Percentiles rank a stretch among this genome's conserved stretches.
Evolutionary conservation across 2,888 invertebrate genomes (phyloP).

Genomic region (Incurvaria masculella): DNA sequence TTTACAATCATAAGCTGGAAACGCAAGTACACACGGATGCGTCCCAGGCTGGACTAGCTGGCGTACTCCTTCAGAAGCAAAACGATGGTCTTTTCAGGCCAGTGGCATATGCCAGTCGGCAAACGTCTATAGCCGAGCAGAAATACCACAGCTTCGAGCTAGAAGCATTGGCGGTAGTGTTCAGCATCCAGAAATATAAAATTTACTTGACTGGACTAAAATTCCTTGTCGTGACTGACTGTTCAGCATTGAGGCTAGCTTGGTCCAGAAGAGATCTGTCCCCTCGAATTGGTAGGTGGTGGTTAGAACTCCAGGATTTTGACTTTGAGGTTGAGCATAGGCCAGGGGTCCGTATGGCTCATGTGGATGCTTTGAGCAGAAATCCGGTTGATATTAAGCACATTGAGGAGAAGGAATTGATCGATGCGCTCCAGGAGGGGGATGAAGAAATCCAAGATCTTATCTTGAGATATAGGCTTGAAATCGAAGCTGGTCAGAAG

Average conservation of each 20-base stretch:
- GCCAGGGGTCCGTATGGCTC: too few species aligned
- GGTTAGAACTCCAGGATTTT: too few species aligned
- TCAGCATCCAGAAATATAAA: conserved; percentile 16
- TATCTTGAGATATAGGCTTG: conserved; percentile 4
- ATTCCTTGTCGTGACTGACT: conserved; percentile 19
- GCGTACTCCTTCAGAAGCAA: conserved; percentile 9
- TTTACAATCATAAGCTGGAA: conserved; percentile 4
- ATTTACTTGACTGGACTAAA: conserved; percentile 15
- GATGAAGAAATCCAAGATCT: conserved; percentile 8
- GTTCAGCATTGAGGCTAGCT: conserved; percentile 16
- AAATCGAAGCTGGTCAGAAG: conserved; percentile 4
- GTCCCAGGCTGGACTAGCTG: conserved; percentile 6
- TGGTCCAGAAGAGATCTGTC: conserved; percentile 19
- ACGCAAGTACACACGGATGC: conserved; percentile 11
- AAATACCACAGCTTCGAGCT: conserved; percentile 16
- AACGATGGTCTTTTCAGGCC: conserved; percentile 12
- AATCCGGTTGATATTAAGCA: background rate
- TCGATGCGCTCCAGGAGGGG: conserved; percentile 5
- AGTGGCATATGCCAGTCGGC: conserved; percentile 15
- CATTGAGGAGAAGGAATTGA: conserved; percentile 7
- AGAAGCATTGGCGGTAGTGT: conserved; percentile 15
- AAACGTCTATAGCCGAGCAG: conserved; percentile 12
- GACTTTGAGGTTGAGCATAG: too few species aligned
- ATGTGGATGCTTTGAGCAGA: conserved; percentile 19
- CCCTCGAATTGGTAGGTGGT: conserved; percentile 18